Base-by-base conservation (phyloP, 2,888 invertebrate genomes). In the Tyria jacobaeae region DNA sequence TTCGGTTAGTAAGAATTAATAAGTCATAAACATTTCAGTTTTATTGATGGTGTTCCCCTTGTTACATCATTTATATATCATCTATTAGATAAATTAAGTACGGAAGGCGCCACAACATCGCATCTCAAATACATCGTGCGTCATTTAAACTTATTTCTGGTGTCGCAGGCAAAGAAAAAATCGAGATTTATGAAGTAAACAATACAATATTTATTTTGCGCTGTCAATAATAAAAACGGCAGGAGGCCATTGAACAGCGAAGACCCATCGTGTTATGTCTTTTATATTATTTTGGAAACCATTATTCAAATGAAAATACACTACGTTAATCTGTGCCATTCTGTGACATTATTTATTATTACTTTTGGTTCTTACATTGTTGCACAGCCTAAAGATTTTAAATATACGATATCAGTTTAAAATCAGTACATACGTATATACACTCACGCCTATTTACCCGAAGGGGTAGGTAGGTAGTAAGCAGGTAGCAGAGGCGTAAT, bases 41-140 rank as follows among this genome's bases (percentile, higher is more conserved):
- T 41, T 31, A 57, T 34, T 15, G 21, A 24, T 35, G 4, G 34
- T 27, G 21, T 44, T 24, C 37, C 14, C n/a, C 31, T 34, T 41
- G 15, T 39, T 55, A 60, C 47, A 57, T 52, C 41, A 61, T 50
- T 44, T 44, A 60, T 44, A 21, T 51, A 44, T 21, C 41, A 31
- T 57, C 48, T 62, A 59, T 55, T 63, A 51, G 39, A 24, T 64
- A 60, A 67, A 69, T 64, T 55, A 39, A 50, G 67, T 37, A 39
- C 66, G 70, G 72, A 70, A 80, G 78, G 75, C 82, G 81, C 80
- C 77, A 53, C 24, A 39, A 3, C 55, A 44, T 15, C 31, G 15
- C 59, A 63, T 62, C 64, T 65, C 58, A 35, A 57, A 62, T 64
- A 59, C 68, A 51, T 27, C 47, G 66, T 71, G 68, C 73, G 71